Conservation (phyloP, 35 echinoderm and acorn worm species). For the Strongylocentrotus purpuratus region DNA sequence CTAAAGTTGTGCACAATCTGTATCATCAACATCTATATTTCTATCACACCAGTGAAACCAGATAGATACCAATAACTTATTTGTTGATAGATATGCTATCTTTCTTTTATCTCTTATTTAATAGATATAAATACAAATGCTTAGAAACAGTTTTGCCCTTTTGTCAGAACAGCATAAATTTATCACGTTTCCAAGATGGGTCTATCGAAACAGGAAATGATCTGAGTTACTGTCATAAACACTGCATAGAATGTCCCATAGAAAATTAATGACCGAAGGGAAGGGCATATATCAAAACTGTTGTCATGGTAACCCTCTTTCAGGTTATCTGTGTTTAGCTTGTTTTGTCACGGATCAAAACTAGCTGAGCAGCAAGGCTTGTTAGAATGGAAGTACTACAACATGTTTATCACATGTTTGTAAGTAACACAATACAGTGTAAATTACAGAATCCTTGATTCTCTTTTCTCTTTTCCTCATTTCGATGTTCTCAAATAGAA, state of each 20-base stretch:
- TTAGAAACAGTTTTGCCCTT: too few species aligned
- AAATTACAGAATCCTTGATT: not conserved
- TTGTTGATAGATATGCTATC: too few species aligned
- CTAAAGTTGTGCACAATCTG: too few species aligned
- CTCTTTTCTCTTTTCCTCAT: not conserved
- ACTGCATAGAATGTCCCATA: not conserved
- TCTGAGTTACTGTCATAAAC: not conserved
- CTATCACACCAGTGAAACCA: too few species aligned
- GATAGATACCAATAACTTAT: too few species aligned
- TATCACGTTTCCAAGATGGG: not conserved
- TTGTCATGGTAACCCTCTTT: not conserved
- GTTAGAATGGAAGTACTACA: not conserved
- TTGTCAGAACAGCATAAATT: too few species aligned
- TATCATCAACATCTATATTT: too few species aligned
- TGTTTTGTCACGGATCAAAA: not conserved
- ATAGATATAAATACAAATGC: too few species aligned
- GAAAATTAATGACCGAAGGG: constrained; percentile 1
- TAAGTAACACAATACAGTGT: too few species aligned
- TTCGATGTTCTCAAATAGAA: not conserved
- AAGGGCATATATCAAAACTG: not conserved
- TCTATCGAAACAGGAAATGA: constrained; percentile 17
- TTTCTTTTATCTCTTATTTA: too few species aligned
- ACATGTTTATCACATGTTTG: too few species aligned
- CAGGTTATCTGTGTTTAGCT: not conserved
- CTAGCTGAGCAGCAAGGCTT: not conserved